Evolutionary conservation across 2,797 vertebrate genomes (phyloP).

Genomic region (Cirrhinus mrigala): DNA sequence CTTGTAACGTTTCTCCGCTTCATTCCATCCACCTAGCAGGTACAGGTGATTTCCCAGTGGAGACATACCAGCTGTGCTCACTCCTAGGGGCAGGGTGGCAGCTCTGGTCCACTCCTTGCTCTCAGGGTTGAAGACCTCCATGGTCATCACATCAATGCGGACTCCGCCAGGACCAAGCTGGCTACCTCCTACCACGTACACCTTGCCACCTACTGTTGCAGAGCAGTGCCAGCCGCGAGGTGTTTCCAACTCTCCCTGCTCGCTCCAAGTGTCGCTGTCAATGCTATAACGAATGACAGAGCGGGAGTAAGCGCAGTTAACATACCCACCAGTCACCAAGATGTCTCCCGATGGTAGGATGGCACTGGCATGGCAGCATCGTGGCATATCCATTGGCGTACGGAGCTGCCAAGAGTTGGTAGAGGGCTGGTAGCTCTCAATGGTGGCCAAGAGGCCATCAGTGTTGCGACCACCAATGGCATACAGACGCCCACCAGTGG

Average conservation of each 20-base stretch:
- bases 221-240: constrained; percentile 88
- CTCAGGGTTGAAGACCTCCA: constrained; percentile 81
- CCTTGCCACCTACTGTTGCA: constrained; percentile 68
- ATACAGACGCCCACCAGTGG: constrained; percentile 82
- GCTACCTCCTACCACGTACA: constrained; percentile 85
- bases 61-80: constrained; percentile 85
- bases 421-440: constrained; percentile 85
- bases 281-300: constrained; percentile 80
- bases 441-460: constrained; percentile 81
- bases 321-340: constrained; percentile 84
- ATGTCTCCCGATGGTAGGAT: constrained; percentile 79
- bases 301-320: constrained; percentile 85
- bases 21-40: constrained; percentile 87
- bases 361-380: constrained; percentile 86
- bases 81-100: constrained; percentile 77
- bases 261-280: constrained; percentile 77
- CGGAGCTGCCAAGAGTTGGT: constrained; percentile 86
- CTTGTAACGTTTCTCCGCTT: constrained; percentile 85
- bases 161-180: constrained; percentile 82
- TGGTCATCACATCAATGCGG: constrained; percentile 80
- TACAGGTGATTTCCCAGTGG: constrained; percentile 75
- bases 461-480: constrained; percentile 85
- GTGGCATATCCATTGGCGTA: constrained; percentile 80
- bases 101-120: constrained; percentile 76
- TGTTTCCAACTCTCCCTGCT: constrained; percentile 76